Conservation (phyloP, 2,797 vertebrate species). For the Chaetodon trifasciatus region DNA sequence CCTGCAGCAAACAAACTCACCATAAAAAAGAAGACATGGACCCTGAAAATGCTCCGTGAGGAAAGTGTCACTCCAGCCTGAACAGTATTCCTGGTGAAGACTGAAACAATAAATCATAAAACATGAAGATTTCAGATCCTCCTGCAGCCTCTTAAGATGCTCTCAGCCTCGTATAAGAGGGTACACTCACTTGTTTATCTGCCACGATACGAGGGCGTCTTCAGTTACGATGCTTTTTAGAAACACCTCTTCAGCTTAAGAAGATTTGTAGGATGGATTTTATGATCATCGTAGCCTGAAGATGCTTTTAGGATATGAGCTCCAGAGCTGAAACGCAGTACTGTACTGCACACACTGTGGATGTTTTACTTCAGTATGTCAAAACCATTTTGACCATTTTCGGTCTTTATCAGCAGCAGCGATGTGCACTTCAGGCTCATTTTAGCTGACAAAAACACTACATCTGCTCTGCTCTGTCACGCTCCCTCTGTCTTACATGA, state of each 20-base stretch:
- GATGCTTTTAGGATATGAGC: neutral
- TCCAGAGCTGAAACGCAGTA: neutral
- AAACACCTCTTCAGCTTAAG: neutral
- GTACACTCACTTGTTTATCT: too few relatives aligned
- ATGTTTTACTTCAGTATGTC: neutral
- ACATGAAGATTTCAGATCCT: neutral
- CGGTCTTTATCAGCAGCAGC: neutral
- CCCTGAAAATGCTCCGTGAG: too few relatives aligned
- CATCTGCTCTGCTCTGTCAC: neutral
- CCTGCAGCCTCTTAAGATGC: neutral
- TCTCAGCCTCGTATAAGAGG: neutral
- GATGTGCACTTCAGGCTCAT: neutral
- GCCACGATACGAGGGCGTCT: neutral
- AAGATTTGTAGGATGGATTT: neutral
- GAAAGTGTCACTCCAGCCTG: too few relatives aligned
- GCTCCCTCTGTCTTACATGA: slow-evolving; percentile 10
- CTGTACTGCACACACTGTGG: too few relatives aligned
- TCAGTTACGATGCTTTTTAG: neutral
- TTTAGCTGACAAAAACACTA: neutral
- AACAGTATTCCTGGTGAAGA: too few relatives aligned
- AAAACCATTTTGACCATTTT: neutral
- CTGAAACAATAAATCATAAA: neutral
- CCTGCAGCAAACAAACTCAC: too few relatives aligned
- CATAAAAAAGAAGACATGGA: too few relatives aligned
- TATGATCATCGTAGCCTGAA: neutral